A percentile compares a stretch with the other conserved stretches of the same genome.
Evolutionary conservation across 2,113 vertebrate genomes (phyloP).

Genomic region (Platysteira castanea): DNA sequence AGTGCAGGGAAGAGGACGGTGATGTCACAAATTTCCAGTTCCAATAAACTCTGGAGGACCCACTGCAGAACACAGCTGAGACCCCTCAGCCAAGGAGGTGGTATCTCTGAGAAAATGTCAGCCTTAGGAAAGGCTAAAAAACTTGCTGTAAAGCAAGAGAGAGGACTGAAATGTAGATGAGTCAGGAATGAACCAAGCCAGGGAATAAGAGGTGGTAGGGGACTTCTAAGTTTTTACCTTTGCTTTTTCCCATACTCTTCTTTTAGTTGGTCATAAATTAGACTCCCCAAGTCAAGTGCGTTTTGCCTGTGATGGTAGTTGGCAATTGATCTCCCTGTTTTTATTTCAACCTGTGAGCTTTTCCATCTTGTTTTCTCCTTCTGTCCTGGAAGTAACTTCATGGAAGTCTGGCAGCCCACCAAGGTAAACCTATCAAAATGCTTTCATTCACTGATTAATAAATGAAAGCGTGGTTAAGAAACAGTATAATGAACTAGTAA

Average conservation of each 20-base stretch:
- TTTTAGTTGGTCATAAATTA: neutral
- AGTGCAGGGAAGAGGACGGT: neutral
- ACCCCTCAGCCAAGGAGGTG: neutral
- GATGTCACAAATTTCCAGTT: neutral
- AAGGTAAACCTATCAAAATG: neutral
- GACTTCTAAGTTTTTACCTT: neutral
- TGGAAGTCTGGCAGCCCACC: neutral
- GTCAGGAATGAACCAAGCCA: neutral
- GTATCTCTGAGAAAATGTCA: neutral
- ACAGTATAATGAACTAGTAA: neutral
- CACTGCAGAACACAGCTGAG: neutral
- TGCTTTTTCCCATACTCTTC: neutral
- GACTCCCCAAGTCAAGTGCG: neutral
- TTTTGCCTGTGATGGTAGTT: neutral
- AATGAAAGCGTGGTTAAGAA: neutral
- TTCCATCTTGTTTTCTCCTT: neutral
- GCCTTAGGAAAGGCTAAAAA: neutral
- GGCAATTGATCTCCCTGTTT: neutral
- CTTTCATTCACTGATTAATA: neutral
- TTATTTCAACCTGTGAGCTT: accelerated
- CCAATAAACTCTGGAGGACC: neutral
- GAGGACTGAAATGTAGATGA: neutral
- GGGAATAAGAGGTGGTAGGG: neutral
- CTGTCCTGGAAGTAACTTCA: accelerated
- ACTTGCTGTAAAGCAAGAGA: neutral